Base-by-base conservation (phyloP, 2,113 vertebrate species). In the Scomber japonicus region DNA sequence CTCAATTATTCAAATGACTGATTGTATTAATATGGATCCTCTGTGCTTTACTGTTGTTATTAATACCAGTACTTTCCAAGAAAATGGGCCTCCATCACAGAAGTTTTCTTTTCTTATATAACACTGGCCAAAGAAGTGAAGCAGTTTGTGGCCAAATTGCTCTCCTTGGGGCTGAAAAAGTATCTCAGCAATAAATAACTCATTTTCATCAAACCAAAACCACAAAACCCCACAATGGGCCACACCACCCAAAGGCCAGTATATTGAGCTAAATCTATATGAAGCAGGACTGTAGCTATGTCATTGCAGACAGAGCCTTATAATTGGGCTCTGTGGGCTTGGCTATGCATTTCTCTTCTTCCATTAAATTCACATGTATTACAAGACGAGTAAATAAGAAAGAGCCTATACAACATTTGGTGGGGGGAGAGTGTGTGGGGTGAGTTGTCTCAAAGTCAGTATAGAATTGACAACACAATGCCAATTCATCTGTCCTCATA, bases 301-400 rank as follows among this genome's bases (percentile, higher is more conserved):
- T 75, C 59, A 74, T 73, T 68, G 53, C 76, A 78, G 73, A 64
- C 54, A 64, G 54, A 75, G 45, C 53, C 27, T 68, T 72, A 54
- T 89, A 91, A 91, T 90, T 92, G 89, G 89, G 65, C 76, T 88
- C 86, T 67, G 48, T 69, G 83, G 86, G 74, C 50, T 73, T 2
- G 0, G 8, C 83, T 61, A 16, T 71, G 73, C 62, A 49, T 59
- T 81, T 71, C 62, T 57, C 27, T 50, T 74, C 66, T 69, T 79
- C 63, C 62, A 73, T 85, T 82, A 81, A 80, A 78, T 78, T 79
- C 74, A 71, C 74, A 73, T 75, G 78, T 54, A 73, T 30, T 71
- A 66, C 73, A 81, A 76, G 35, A 48, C 46, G 61, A 48, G 48
- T 31, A 79, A 89, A 74, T 79, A 62, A 78, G 61, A 46, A 66